phyloP scores from a whole-genome alignment of 2,888 invertebrate species.

The Apocheima hispidaria region DNA sequence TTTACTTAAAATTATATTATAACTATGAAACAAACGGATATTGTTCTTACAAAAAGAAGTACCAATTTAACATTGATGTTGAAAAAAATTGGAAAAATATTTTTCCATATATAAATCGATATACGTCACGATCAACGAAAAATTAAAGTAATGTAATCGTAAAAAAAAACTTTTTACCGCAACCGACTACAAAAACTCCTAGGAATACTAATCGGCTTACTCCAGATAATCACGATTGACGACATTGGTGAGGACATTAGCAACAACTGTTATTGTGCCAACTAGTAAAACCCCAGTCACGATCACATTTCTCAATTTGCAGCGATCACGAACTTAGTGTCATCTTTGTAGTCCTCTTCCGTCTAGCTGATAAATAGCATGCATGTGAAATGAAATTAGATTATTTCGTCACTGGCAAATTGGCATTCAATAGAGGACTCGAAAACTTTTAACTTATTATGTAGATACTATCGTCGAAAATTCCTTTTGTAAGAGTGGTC shows the following conservation, averaged over 20 bases:
- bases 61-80: too few relatives aligned
- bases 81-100: too few relatives aligned
- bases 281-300: slow-evolving; percentile 42
- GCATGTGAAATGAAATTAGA: slow-evolving; percentile 52
- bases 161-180: too few relatives aligned
- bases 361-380: slow-evolving; percentile 46
- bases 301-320: slow-evolving; percentile 54
- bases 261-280: slow-evolving; percentile 28
- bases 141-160: too few relatives aligned
- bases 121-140: too few relatives aligned
- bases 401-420: slow-evolving; percentile 51
- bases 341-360: slow-evolving; percentile 55
- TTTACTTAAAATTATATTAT: too few relatives aligned
- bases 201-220: slow-evolving; percentile 28
- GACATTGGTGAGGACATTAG: slow-evolving; percentile 25
- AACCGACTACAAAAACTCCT: slow-evolving; percentile 3
- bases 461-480: slow-evolving; percentile 11
- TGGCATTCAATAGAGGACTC: slow-evolving; percentile 60
- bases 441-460: slow-evolving; percentile 39
- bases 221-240: slow-evolving; percentile 25
- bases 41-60: too few relatives aligned
- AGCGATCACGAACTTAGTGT: slow-evolving; percentile 50
- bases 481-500: slow-evolving; percentile 1
- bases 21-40: too few relatives aligned
- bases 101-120: too few relatives aligned